Conservation (phyloP, 2,797 vertebrate genomes). For the Bovichtus diacanthus region DNA sequence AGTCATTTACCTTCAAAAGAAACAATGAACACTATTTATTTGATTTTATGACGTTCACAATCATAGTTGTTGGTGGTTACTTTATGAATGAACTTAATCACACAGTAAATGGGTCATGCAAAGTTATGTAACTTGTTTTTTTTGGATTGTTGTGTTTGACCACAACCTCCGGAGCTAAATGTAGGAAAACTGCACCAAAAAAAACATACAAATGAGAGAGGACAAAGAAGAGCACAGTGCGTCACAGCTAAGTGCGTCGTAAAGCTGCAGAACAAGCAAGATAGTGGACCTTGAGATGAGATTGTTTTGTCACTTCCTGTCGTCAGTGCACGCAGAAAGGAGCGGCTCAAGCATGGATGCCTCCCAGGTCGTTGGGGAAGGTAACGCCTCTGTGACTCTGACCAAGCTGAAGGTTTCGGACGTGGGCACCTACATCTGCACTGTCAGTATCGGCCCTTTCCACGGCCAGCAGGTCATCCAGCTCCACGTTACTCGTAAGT, state of each 20-base stretch:
- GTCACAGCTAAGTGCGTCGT: no score
- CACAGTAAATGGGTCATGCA: neutral
- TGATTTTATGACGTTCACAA: neutral
- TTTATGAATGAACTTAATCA: neutral
- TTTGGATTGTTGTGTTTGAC: neutral
- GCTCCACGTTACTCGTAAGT: constrained; percentile 84
- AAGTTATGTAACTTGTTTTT: no score
- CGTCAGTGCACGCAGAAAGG: constrained; percentile 70
- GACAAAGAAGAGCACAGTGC: neutral
- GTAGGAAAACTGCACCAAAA: neutral
- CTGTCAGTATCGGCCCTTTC: constrained; percentile 76
- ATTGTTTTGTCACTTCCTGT: neutral
- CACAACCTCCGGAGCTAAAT: neutral
- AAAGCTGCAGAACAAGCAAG: constrained; percentile 2
- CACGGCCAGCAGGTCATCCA: constrained; percentile 87
- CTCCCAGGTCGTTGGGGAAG: constrained; percentile 63
- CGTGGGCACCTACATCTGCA: constrained; percentile 89
- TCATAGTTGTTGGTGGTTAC: neutral
- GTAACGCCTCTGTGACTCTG: constrained; percentile 84
- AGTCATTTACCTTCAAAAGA: no score
- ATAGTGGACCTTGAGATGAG: neutral
- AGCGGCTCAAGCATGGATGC: constrained; percentile 72
- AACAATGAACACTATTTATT: neutral
- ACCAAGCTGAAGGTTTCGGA: constrained; percentile 80
- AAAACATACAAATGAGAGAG: neutral